These are phyloP conservation scores for Horisme vitalbata DNA, from an alignment of 2,888 invertebrate genomes.

Conservation along the genomic window DNA sequence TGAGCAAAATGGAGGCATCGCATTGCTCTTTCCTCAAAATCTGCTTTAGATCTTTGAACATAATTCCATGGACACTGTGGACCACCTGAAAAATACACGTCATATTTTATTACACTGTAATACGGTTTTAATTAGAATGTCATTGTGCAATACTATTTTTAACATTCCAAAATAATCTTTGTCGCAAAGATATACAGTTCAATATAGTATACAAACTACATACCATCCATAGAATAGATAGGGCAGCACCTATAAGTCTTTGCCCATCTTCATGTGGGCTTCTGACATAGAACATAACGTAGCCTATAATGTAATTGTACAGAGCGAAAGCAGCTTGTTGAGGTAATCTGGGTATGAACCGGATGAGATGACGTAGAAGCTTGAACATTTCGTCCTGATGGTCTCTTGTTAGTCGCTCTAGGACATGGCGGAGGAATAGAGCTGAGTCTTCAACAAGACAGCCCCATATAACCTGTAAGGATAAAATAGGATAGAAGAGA, in stretches of 20 bases:
- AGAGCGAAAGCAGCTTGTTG: slow-evolving; percentile 99
- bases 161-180: no score
- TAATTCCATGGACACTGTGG: slow-evolving; percentile 98
- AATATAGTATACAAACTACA: slow-evolving; percentile 37
- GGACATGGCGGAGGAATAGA: slow-evolving; percentile 95
- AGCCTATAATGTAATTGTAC: slow-evolving; percentile 99
- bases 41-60: slow-evolving; percentile 99
- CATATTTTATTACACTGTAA: not conserved
- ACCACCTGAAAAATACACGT: slow-evolving; percentile 87
- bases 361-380: slow-evolving; percentile 93
- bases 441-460: slow-evolving; percentile 99
- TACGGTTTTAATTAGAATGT: not conserved
- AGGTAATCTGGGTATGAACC: slow-evolving; percentile 96
- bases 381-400: slow-evolving; percentile 98
- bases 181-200: not conserved
- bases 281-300: slow-evolving; percentile 99
- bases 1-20: slow-evolving; percentile 97
- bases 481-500: not conserved
- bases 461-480: slow-evolving; percentile 94
- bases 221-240: slow-evolving; percentile 98
- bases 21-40: slow-evolving; percentile 99
- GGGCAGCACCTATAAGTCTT: slow-evolving; percentile 95
- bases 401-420: slow-evolving; percentile 96
- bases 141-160: no score
- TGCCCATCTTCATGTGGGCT: slow-evolving; percentile 98